Evolutionary conservation across 2,797 vertebrate genomes (phyloP).

Genomic region (Microctenopoma stevenorrisi): DNA sequence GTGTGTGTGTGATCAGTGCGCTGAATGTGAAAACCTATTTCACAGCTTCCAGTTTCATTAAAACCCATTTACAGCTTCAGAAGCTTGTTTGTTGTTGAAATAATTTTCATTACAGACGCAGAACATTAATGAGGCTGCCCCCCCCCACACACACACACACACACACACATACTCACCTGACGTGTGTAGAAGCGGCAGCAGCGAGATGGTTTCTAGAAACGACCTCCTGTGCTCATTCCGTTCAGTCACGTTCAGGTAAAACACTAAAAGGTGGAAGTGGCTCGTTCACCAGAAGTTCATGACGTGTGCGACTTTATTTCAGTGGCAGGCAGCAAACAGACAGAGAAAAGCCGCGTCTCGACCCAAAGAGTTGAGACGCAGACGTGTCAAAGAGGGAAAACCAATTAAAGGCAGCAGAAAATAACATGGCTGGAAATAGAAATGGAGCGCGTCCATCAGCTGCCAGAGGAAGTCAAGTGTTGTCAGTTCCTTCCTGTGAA

Average conservation of each 20-base stretch:
- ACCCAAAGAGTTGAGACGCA: no score
- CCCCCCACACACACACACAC: neutral
- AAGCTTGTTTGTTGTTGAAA: conserved; percentile 51
- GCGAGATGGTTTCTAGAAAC: no score
- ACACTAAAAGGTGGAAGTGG: no score
- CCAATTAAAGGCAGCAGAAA: no score
- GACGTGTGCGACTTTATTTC: no score
- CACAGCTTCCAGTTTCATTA: conserved; percentile 64
- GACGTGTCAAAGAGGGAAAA: neutral
- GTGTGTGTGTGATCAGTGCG: conserved; percentile 24
- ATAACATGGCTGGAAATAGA: neutral
- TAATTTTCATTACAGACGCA: conserved; percentile 49
- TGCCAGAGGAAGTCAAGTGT: neutral
- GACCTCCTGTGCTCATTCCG: no score
- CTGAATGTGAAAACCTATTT: conserved; percentile 41
- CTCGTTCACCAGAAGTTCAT: no score
- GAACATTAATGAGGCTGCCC: conserved; percentile 33
- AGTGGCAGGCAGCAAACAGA: no score
- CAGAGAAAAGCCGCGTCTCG: no score
- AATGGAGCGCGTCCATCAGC: neutral
- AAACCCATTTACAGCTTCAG: conserved; percentile 53
- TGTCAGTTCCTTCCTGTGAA: neutral
- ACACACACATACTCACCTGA: no score
- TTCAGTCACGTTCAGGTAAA: no score
- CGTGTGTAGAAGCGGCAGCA: no score